Evolutionary conservation across 2,888 invertebrate genomes (phyloP).

Genomic region (Alloplasta piceator): DNA sequence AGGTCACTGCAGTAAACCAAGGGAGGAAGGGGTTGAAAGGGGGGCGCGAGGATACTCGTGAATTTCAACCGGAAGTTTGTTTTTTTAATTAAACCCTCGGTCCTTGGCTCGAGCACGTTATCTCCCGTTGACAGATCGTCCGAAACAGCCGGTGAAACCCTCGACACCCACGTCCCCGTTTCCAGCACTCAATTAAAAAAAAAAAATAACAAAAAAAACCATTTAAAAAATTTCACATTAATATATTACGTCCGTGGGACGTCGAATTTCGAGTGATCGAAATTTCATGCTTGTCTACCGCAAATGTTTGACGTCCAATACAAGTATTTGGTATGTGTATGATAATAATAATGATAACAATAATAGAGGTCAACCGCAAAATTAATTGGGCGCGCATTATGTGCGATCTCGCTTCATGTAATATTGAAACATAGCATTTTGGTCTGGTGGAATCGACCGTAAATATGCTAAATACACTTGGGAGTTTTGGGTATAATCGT

Average conservation of each 20-base stretch:
- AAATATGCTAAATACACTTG: not conserved
- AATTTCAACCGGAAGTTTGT: constrained; percentile 52
- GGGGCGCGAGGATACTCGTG: constrained; percentile 12
- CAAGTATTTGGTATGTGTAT: too few relatives aligned
- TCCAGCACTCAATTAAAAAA: not conserved
- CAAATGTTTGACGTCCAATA: constrained; percentile 18
- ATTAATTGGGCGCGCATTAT: constrained; percentile 36
- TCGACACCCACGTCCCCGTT: constrained; percentile 36
- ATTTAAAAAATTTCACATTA: not conserved
- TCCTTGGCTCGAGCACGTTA: constrained; percentile 56
- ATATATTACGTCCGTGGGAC: not conserved
- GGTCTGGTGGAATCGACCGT: constrained; percentile 8
- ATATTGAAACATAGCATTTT: constrained; percentile 43
- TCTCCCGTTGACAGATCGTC: constrained; percentile 54
- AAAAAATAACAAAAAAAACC: constrained; percentile 2
- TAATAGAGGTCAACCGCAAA: not conserved
- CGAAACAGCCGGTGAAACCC: constrained; percentile 46
- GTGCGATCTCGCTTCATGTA: constrained; percentile 9
- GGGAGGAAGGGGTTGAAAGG: not conserved
- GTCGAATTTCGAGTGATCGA: constrained; percentile 27
- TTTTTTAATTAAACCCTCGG: constrained; percentile 55
- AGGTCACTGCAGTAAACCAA: constrained; percentile 26
- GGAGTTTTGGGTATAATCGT: constrained; percentile 31
- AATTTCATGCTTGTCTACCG: constrained; percentile 34
- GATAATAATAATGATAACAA: not conserved